Evolutionary conservation across 2,888 invertebrate species (phyloP).

Genomic region (Synanthedon myopaeformis): DNA sequence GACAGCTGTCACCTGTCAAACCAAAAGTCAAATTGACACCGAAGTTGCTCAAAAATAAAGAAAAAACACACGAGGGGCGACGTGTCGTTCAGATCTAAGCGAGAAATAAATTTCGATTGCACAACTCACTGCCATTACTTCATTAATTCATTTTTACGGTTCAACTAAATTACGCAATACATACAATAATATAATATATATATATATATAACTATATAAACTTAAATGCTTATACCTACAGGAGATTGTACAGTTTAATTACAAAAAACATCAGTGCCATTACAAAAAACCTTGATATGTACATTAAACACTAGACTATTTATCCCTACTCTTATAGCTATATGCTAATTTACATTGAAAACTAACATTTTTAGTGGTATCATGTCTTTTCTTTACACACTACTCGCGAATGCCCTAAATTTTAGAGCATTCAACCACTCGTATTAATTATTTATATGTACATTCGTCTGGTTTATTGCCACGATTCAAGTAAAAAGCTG

Average conservation of each 20-base stretch:
- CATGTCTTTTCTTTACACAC: slow-evolving; percentile 31
- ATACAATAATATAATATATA: slow-evolving; percentile 4
- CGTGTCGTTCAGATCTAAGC: slow-evolving; percentile 26
- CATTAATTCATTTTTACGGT: slow-evolving; percentile 5
- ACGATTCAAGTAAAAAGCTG: not conserved
- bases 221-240: slow-evolving; percentile 44
- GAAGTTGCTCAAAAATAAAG: no score
- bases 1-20: no score
- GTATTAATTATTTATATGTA: not conserved
- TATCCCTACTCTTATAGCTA: slow-evolving; percentile 25
- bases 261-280: slow-evolving; percentile 31
- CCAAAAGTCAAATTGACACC: no score
- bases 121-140: slow-evolving; percentile 31
- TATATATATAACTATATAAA: slow-evolving; percentile 12
- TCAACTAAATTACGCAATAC: slow-evolving; percentile 8
- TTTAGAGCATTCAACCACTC: slow-evolving; percentile 36
- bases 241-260: slow-evolving; percentile 33
- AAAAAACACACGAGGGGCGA: no score
- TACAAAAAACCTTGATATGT: slow-evolving; percentile 58
- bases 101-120: slow-evolving; percentile 36
- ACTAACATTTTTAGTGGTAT: slow-evolving; percentile 7
- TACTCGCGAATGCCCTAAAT: slow-evolving; percentile 40
- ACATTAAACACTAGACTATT: slow-evolving; percentile 36
- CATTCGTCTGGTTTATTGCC: not conserved
- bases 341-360: slow-evolving; percentile 39